Evolutionary conservation across 2,888 invertebrate genomes (phyloP), one percentile per base, ranked within the genome.

Genomic region (Stenoptilia bipunctidactyla): DNA sequence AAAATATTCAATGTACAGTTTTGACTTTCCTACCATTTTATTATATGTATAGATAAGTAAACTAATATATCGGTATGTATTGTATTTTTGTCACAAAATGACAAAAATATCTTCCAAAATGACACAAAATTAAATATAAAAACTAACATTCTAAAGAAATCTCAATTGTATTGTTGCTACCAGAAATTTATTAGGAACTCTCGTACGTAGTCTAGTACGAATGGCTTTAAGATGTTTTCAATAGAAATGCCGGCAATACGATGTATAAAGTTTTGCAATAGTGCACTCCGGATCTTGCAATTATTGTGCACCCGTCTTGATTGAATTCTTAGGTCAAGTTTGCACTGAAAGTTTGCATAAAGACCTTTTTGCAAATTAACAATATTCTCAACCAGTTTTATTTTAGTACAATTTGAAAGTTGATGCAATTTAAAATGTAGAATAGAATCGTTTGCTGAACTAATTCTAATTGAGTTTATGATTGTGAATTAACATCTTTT

Each of bases 291-390:
- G 64, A 65, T 67, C 64, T 63, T 55, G 68, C 72, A 77, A 76
- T 79, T 74, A 80, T 79, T 71, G 66, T 70, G 65, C 63, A 69
- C 69, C 65, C 56, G 61, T 70, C 65, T 64, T 76, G 76, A 76
- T 79, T 76, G 75, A 79, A 77, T 76, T 75, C 75, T 74, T 71
- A 68, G 72, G 69, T 74, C 64, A 74, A 74, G 68, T 77, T 76
- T 72, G 66, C 63, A 52, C 53, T 60, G 49, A 53, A 68, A 75
- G 62, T 74, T 79, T 75, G 66, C 66, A 73, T 72, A 64, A 75
- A 74, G 69, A 64, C 67, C 63, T 61, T 52, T 57, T 63, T 57
- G 60, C 55, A 69, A 73, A 75, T 72, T 62, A 71, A 66, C 61
- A 63, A 66, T 66, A 61, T 59, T 55, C 52, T 52, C 52, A 54